Evolutionary conservation across 35 echinoderm and acorn worm genomes (phyloP).

Genomic region (Anneissia japonica): DNA sequence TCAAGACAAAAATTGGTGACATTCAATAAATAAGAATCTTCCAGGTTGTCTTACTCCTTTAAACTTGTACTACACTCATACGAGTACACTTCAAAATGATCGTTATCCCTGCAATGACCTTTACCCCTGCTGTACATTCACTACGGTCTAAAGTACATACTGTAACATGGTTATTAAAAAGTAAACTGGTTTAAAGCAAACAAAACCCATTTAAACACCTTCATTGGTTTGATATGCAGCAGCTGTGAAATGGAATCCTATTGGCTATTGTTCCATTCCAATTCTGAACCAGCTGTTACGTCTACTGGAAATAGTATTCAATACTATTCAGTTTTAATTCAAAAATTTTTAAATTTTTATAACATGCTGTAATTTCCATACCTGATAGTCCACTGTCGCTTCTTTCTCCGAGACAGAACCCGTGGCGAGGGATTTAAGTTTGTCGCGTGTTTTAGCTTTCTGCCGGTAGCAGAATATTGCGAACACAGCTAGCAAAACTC

Average conservation of each 20-base stretch:
- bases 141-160: too few species aligned
- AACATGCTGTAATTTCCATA: neutral
- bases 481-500: slow-evolving; percentile 72
- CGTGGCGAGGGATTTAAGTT: slow-evolving; percentile 66
- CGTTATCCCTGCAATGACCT: too few species aligned
- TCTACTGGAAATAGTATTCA: neutral
- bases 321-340: too few species aligned
- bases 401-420: slow-evolving; percentile 50
- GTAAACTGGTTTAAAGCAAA: neutral
- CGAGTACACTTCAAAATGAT: too few species aligned
- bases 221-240: neutral
- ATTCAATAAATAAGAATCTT: too few species aligned
- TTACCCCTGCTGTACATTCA: too few species aligned
- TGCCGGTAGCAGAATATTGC: slow-evolving; percentile 79
- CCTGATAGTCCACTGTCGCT: slow-evolving; percentile 93
- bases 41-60: too few species aligned
- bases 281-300: neutral
- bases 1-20: too few species aligned
- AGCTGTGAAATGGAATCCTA: neutral
- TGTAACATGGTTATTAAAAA: too few species aligned
- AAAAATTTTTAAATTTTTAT: neutral
- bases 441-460: slow-evolving; percentile 54
- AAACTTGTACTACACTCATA: too few species aligned
- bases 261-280: neutral
- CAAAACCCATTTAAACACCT: neutral